These are phyloP conservation scores for Vespertilio murinus DNA, from an alignment of 2,797 vertebrate genomes.

Conservation along the genomic window DNA sequence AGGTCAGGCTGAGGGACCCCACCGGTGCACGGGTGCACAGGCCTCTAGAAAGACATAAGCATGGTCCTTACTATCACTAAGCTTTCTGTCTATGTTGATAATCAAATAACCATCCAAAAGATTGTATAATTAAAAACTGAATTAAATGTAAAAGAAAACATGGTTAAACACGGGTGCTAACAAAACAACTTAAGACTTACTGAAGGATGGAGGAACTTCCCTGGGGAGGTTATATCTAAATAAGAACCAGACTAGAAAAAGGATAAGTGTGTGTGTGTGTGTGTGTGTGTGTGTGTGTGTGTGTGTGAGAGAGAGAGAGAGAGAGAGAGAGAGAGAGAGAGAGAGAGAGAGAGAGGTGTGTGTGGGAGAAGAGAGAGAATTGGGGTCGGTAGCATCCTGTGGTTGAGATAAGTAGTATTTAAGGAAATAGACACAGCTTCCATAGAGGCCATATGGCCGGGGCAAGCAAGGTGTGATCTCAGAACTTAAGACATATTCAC, in stretches of 20 bases:
- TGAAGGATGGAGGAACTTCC: neutral
- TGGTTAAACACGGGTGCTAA: neutral
- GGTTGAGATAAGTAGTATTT: neutral
- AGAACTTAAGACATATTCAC: neutral
- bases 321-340: too few relatives aligned
- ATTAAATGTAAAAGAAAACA: neutral
- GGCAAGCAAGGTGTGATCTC: neutral
- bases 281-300: neutral
- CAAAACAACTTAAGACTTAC: conserved; percentile 20
- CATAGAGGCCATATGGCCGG: neutral
- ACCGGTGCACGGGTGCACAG: too few relatives aligned
- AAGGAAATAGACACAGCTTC: neutral
- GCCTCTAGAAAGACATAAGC: neutral
- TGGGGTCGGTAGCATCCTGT: neutral
- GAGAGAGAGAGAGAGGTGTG: too few relatives aligned
- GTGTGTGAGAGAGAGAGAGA: too few relatives aligned
- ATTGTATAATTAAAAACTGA: neutral
- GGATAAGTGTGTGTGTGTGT: neutral
- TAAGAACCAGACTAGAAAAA: neutral
- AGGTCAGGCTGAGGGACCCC: too few relatives aligned
- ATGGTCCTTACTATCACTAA: neutral
- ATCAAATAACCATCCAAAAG: conserved; percentile 5
- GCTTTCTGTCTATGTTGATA: neutral
- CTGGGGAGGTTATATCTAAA: neutral
- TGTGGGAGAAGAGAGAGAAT: too few relatives aligned